Base-by-base conservation (phyloP, 2,113 vertebrate species). In the Pygoscelis antarcticus region DNA sequence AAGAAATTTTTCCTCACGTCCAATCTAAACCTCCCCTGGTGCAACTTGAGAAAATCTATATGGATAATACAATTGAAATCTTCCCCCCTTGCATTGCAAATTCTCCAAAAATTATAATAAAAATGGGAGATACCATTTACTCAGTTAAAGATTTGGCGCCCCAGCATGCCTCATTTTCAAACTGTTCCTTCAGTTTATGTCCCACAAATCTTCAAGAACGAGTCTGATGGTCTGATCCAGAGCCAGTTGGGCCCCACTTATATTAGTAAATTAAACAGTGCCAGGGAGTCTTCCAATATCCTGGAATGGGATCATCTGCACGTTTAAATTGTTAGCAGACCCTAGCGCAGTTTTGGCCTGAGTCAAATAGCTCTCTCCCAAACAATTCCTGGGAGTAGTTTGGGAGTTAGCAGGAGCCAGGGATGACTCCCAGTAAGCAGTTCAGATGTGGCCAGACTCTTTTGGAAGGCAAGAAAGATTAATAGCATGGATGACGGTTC, bases 401-500 rank as follows among this genome's bases (percentile, higher is more conserved):
- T 30, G 49, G 46, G 80, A 55, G 26, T 11, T 3, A 32, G 40
- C 34, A 27, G 27, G 58, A 65, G 44, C 51, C 79, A 66, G 74
- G 26, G 61, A 20, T 3, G 18, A 42, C 38, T 61, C 85, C 29
- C 85, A 54, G 29, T 1, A 22, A 72, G 44, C 64, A 29, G 42
- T 7, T 51, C 64, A 46, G 78, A 49, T 7, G 49, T 9, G 14
- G 69, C 20, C 75, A 26, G 22, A 6, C 30, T 32, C 83, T 40
- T 69, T 2, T 22, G 58, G n/a, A 72, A 64, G 72, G 72, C 44
- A 22, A 38, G 51, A 16, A 22, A 20, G 52, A 60, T 23, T 13
- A 27, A 49, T 1, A 44, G 90, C 17, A 12, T 4, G 51, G 64
- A n/a, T 8, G 20, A 38, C 0, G 1, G 26, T 8, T 44, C 62